Conservation (phyloP, 2,113 vertebrate species). For the Saccopteryx bilineata region DNA sequence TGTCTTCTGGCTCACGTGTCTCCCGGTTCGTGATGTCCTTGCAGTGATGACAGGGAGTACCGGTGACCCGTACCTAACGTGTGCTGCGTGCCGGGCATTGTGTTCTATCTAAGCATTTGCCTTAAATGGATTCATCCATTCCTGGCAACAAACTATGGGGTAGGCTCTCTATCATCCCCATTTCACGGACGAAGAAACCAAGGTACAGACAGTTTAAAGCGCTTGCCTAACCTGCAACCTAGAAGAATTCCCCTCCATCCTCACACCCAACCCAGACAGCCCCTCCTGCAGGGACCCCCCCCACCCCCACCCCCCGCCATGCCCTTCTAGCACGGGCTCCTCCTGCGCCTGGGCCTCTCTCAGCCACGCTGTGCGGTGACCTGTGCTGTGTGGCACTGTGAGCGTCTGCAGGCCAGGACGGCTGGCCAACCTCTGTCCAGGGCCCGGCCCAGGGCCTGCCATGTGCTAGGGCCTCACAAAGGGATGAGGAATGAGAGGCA, state of each 20-base stretch:
- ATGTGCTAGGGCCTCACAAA: neutral
- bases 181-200: neutral
- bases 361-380: accelerated
- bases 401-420: neutral
- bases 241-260: neutral
- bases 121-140: neutral
- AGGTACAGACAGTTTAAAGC: neutral
- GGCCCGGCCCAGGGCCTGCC: neutral
- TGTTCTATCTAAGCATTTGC: neutral
- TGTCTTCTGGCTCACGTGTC: neutral
- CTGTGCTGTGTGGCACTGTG: accelerated
- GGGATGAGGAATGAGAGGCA: accelerated
- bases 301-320: too few relatives aligned
- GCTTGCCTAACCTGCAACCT: neutral
- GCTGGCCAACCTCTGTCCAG: neutral
- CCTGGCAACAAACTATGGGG: neutral
- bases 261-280: neutral
- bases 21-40: neutral
- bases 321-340: neutral
- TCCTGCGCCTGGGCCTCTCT: accelerated
- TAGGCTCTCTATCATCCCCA: neutral
- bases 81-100: too few relatives aligned
- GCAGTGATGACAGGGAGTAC: accelerated
- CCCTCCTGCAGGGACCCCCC: neutral
- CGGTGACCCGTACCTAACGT: accelerated